Evolutionary conservation across 2,113 vertebrate genomes (phyloP).

Genomic region (Anseranas semipalmata): DNA sequence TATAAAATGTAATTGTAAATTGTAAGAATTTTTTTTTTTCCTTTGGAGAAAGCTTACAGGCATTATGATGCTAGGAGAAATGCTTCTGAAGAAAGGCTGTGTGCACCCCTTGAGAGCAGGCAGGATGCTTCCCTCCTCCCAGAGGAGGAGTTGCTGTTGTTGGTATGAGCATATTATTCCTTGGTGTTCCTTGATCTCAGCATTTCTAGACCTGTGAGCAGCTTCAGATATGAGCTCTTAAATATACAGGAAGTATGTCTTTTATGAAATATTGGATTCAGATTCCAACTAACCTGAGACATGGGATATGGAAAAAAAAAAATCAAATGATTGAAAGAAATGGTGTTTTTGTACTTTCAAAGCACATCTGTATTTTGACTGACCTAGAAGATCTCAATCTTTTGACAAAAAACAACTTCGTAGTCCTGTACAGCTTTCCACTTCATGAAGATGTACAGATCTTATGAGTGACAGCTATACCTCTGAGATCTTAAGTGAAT

Average conservation of each 20-base stretch:
- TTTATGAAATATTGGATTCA: background rate
- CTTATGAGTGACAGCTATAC: background rate
- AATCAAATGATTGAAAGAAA: background rate
- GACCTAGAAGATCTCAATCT: background rate
- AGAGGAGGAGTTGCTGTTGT: background rate
- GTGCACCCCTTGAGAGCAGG: background rate
- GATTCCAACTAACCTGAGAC: background rate
- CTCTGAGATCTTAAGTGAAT: background rate
- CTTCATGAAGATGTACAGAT: background rate
- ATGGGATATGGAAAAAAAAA: background rate
- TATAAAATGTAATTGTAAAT: background rate
- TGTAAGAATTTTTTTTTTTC: background rate
- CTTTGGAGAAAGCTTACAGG: background rate
- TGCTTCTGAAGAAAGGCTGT: background rate
- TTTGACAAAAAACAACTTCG: rapidly evolving
- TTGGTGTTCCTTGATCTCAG: background rate
- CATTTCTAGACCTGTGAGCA: background rate
- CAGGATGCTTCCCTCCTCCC: background rate
- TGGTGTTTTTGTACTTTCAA: background rate
- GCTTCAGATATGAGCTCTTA: background rate
- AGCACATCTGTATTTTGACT: background rate
- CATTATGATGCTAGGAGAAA: background rate
- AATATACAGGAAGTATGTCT: background rate
- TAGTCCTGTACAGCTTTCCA: background rate
- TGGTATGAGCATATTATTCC: background rate